Base-by-base conservation (phyloP, 2,888 invertebrate species). In the Glyphotaelius pellucidus region DNA sequence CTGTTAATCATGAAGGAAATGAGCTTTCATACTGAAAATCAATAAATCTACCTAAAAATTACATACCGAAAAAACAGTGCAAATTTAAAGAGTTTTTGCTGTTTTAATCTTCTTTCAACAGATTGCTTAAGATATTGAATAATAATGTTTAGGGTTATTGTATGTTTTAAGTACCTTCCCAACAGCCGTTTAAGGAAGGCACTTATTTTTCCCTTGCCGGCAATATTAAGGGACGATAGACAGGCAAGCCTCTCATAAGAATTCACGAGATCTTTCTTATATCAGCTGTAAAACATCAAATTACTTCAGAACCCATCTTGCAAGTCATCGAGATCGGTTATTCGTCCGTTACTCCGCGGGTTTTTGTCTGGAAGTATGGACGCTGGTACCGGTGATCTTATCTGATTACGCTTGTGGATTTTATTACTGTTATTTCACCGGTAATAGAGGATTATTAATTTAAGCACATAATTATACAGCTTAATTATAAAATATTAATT, bases 251-350 rank as follows among this genome's bases (percentile, higher is more conserved):
- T 86, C 15, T 86, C 86, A 30, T 86, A 86, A 38, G 30, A 86
- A 86, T 86, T 86, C 86, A 86, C n/a, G 47, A 86, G 47, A 86
- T 86, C 86, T 30, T 67, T 42, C 86, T 30, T 86, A 86, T 86
- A 35, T 38, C 86, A 86, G 42, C n/a, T 30, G 15, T 86, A 47
- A 83, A 86, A 86, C 47, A 86, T 86, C 38, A 25, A 86, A 86
- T 86, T 86, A 42, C 35, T 42, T 47, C n/a, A n/a, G 42, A 42
- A 42, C 42, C 11, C 42, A 86, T 86, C 42, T 86, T n/a, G 86
- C 86, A 42, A 86, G 86, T 42, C 86, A 42, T 42, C 38, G 14
- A 42, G 86, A 35, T 35, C 86, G 19, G 35, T 86, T 47, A 47
- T 14, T 47, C 86, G 25, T 15, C 38, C 86, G 42, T 86, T n/a